Evolutionary conservation across 2,113 vertebrate species (phyloP).

Genomic region (Hippocampus zosterae): DNA sequence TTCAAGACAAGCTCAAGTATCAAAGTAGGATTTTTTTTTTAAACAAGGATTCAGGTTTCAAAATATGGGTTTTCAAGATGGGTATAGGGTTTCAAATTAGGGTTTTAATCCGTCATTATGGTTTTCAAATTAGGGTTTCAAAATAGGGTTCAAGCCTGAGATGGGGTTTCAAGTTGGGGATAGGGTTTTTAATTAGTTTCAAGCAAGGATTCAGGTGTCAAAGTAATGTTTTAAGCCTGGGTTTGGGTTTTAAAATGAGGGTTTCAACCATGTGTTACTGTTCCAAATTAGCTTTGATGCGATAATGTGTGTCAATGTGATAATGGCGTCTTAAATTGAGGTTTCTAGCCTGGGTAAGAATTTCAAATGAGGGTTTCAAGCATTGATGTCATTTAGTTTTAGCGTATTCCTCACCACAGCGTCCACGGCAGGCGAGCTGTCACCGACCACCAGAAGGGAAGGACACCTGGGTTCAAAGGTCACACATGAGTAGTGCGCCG

Average conservation of each 20-base stretch:
- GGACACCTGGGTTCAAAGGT: slow-evolving; percentile 72
- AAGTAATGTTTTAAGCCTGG: neutral
- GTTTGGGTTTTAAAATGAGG: neutral
- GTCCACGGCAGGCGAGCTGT: slow-evolving; percentile 87
- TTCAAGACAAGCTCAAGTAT: neutral
- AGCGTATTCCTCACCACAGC: slow-evolving; percentile 76
- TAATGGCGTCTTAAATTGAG: neutral
- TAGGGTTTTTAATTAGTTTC: neutral
- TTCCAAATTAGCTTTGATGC: no score
- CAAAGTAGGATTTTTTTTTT: neutral
- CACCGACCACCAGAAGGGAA: slow-evolving; percentile 84
- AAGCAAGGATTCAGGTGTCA: neutral
- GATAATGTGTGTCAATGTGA: no score
- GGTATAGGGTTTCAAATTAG: neutral
- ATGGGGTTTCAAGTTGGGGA: neutral
- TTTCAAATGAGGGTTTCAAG: neutral
- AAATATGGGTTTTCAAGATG: neutral
- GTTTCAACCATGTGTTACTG: no score
- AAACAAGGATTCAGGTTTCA: neutral
- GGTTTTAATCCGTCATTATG: neutral
- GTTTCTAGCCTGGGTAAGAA: neutral
- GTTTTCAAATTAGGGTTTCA: neutral
- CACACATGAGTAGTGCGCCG: neutral
- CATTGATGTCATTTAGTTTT: neutral
- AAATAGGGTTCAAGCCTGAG: neutral